Conservation (phyloP, 2,113 vertebrate genomes). For the Acrocephalus arundinaceus region DNA sequence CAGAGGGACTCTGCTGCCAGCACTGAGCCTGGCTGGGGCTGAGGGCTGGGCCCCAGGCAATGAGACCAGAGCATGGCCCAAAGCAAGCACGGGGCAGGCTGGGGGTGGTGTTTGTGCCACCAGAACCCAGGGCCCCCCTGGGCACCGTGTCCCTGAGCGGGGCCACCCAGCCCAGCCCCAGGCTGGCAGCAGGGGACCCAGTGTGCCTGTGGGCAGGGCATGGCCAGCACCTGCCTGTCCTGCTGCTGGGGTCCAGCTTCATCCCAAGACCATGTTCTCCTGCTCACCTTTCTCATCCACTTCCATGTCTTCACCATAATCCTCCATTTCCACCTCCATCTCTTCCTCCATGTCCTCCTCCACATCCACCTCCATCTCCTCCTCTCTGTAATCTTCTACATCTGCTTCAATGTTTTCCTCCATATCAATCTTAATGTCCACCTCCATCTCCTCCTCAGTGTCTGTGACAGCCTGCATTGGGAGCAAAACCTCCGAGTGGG, state of each 20-base stretch:
- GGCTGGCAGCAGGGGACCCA: neutral
- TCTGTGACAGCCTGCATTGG: neutral
- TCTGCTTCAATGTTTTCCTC: no score
- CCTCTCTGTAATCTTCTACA: neutral
- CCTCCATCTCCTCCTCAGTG: neutral
- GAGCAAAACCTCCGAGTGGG: neutral
- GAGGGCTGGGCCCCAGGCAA: neutral
- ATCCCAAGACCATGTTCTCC: neutral
- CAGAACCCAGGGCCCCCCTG: neutral
- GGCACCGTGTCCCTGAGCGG: neutral
- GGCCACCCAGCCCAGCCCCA: neutral
- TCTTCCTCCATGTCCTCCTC: neutral
- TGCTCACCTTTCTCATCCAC: neutral
- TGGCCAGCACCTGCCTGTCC: neutral
- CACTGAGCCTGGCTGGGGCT: neutral
- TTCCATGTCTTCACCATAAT: neutral
- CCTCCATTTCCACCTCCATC: neutral
- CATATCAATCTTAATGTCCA: neutral
- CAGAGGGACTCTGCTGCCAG: neutral
- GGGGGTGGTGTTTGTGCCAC: neutral
- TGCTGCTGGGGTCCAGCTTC: neutral
- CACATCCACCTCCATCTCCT: neutral
- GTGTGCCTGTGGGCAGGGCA: neutral
- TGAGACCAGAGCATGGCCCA: neutral
- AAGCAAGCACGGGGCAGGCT: neutral